phyloP scores from a whole-genome alignment of 92 coral and sea anemone species.

The Pocillopora grandis region DNA sequence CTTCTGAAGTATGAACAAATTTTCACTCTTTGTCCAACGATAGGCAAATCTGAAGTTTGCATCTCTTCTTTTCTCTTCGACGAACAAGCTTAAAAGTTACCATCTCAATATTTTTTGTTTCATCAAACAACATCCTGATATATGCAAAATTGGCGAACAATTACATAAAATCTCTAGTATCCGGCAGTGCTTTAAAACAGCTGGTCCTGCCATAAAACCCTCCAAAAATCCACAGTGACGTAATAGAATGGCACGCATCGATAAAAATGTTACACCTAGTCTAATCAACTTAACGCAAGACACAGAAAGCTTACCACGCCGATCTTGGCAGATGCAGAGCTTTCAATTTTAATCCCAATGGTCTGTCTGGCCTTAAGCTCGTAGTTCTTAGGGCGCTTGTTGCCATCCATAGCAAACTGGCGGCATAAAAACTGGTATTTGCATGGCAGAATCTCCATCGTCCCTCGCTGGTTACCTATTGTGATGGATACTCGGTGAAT shows the following conservation, averaged over 20 bases:
- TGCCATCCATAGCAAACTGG: slow-evolving; percentile 63
- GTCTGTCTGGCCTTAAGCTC: slow-evolving; percentile 39
- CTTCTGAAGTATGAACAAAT: too few relatives aligned
- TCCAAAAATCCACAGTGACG: neutral
- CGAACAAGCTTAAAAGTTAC: too few relatives aligned
- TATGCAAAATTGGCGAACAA: too few relatives aligned
- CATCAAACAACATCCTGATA: too few relatives aligned
- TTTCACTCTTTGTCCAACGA: too few relatives aligned
- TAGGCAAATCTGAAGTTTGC: too few relatives aligned
- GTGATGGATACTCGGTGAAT: slow-evolving; percentile 57
- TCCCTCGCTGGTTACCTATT: slow-evolving; percentile 63
- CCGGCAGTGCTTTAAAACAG: too few relatives aligned
- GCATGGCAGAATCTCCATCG: slow-evolving; percentile 77
- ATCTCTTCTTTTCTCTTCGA: too few relatives aligned
- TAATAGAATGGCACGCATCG: neutral
- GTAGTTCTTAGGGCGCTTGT: slow-evolving; percentile 42
- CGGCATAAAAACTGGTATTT: slow-evolving; percentile 81
- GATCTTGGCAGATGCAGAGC: slow-evolving; percentile 53
- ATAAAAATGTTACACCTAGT: neutral
- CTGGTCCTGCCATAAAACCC: too few relatives aligned
- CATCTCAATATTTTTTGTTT: too few relatives aligned
- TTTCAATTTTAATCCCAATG: slow-evolving; percentile 50
- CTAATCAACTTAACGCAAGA: neutral
- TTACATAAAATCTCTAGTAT: too few relatives aligned
- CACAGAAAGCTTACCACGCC: slow-evolving; percentile 60